A percentile compares a stretch with the other conserved stretches of the same genome.
Conservation (phyloP, 2,113 vertebrate species). For the Antechinus stuartii region DNA sequence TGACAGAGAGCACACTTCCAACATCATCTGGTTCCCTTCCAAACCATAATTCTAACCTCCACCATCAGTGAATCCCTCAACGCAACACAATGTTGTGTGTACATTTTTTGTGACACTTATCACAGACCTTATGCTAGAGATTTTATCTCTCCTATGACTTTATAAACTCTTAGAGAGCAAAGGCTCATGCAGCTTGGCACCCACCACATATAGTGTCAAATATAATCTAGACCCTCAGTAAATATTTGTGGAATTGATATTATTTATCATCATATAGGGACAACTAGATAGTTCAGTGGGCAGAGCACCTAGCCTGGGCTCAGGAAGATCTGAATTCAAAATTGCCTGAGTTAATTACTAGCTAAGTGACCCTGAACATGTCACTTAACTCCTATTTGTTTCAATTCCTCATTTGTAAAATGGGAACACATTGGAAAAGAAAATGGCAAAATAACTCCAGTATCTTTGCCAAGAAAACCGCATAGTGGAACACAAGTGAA, state of each 20-base stretch:
- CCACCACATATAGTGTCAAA: neutral
- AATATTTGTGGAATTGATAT: neutral
- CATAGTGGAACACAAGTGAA: neutral
- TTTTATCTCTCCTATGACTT: neutral
- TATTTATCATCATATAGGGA: neutral
- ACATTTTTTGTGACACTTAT: neutral
- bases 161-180: neutral
- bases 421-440: neutral
- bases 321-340: neutral
- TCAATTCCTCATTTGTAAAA: neutral
- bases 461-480: neutral
- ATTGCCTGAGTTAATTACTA: neutral
- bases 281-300: neutral
- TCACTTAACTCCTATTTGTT: neutral
- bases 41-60: conserved; percentile 21
- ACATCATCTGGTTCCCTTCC: conserved; percentile 23
- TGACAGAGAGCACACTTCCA: conserved; percentile 45
- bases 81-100: neutral
- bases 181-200: neutral
- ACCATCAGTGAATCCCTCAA: conserved; percentile 47
- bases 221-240: neutral
- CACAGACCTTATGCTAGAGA: neutral
- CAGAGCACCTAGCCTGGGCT: neutral
- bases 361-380: neutral
- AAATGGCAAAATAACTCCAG: neutral